Percentiles rank a stretch among this genome's conserved stretches.
phyloP scores from a whole-genome alignment of 2,113 vertebrate species.

The Theropithecus gelada region DNA sequence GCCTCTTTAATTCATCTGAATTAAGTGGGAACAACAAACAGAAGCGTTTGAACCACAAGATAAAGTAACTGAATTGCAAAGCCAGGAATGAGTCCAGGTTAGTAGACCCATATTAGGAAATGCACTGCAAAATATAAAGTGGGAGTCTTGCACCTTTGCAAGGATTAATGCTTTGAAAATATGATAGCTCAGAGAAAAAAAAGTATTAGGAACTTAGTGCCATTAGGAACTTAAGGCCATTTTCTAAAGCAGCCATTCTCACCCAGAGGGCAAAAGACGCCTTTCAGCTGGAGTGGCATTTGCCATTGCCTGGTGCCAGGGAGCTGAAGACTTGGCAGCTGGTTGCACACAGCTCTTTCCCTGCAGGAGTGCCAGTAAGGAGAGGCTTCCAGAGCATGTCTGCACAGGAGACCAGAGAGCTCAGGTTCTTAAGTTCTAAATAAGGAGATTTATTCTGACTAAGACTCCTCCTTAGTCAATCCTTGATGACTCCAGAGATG shows the following conservation, averaged over 20 bases:
- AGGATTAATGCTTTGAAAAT: conserved; percentile 45
- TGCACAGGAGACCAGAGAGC: conserved; percentile 42
- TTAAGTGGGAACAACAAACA: conserved; percentile 40
- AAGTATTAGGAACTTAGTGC: background rate
- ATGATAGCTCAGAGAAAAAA: background rate
- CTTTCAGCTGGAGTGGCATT: conserved; percentile 50
- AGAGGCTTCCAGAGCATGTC: conserved; percentile 48
- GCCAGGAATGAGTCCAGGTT: conserved; percentile 36
- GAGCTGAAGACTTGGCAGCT: conserved; percentile 43
- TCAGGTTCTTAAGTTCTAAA: conserved; percentile 53
- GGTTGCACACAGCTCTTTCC: background rate
- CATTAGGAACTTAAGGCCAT: background rate
- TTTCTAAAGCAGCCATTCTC: conserved; percentile 46
- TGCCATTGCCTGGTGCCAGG: conserved; percentile 47
- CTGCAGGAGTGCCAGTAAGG: conserved; percentile 42
- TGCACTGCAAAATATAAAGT: conserved; percentile 1
- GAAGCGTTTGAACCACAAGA: conserved; percentile 44
- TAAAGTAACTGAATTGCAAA: conserved; percentile 52
- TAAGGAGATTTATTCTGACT: conserved; percentile 54
- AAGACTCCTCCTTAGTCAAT: conserved; percentile 29
- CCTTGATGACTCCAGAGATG: background rate
- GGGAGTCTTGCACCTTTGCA: background rate
- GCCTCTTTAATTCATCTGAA: conserved; percentile 49
- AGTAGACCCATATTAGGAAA: conserved; percentile 13
- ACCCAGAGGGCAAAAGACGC: background rate